Evolutionary conservation across 1,140 invertebrate genomes (phyloP), one percentile per base, ranked within the genome.

Genomic region (Drosophila sturtevanti): DNA sequence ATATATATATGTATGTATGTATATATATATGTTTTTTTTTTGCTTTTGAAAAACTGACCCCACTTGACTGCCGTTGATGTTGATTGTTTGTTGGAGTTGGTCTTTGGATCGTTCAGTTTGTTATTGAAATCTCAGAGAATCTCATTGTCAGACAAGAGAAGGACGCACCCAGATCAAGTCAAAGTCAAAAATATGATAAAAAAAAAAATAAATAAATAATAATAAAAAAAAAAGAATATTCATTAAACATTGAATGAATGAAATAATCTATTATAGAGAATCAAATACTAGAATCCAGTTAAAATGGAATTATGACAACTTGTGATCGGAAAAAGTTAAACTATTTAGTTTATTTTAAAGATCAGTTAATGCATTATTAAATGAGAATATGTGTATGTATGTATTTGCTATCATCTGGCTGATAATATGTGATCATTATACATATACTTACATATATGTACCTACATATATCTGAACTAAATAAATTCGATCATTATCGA

Each of bases 51-150:
- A 48, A 86, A 68, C 72, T 84, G 79, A 89, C 84, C 75, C 69
- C 84, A 89, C 79, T 87, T 79, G 84, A 87, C 84, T 79, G 74
- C 70, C 41, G 41, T 48, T 75, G 76, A 66, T 62, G 63, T 63
- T 56, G 68, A 77, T 77, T 75, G 73, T 41, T 74, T 67, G 16
- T 12, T 27, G 18, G 41, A 61, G 44, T 24, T 38, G 44, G 37
- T 12, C 18, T 54, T 64, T 18, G 54, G 54, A 56, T 27, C 54
- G 41, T 48, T 48, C 41, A 48, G 41, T 48, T 48, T n/a, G 41
- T 48, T 48, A 48, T 48, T 48, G 41, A 48, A 48, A 48, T 21
- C 16, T 48, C 41, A 48, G 18, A 21, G 12, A 48, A 48, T 48
- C 41, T 48, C 16, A 48, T 48, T 48, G 41, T 48, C 41, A 21